phyloP scores from a whole-genome alignment of 2,797 vertebrate species.

The Falco cherrug region DNA sequence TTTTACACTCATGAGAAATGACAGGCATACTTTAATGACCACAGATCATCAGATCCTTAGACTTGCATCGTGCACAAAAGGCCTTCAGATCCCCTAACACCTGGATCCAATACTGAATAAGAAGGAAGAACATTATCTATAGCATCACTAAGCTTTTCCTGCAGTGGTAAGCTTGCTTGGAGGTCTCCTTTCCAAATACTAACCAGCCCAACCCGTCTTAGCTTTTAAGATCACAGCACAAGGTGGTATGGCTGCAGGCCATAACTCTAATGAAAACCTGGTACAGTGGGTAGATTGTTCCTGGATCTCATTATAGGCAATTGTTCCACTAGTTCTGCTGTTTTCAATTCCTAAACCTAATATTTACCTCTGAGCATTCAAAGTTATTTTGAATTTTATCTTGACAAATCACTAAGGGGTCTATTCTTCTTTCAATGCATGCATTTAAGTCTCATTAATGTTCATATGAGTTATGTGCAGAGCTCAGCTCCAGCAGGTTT shows the following conservation, averaged over 20 bases:
- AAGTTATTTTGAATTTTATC: conserved; percentile 69
- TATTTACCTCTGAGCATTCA: conserved; percentile 62
- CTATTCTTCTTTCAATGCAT: conserved; percentile 56
- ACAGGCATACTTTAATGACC: not conserved
- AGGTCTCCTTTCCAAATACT: conserved; percentile 58
- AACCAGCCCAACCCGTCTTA: conserved; percentile 26
- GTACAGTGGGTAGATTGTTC: conserved; percentile 67
- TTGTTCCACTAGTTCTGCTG: conserved; percentile 53
- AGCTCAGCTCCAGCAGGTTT: conserved; percentile 40
- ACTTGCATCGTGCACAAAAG: not conserved
- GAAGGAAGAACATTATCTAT: conserved; percentile 29
- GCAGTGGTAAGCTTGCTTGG: conserved; percentile 33
- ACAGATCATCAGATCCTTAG: not conserved
- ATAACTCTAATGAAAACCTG: conserved; percentile 68
- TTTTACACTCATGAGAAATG: not conserved
- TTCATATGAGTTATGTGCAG: conserved; percentile 31
- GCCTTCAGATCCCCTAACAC: conserved; percentile 6
- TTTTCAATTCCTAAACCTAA: conserved; percentile 63
- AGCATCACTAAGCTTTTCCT: conserved; percentile 33
- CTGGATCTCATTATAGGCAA: conserved; percentile 68
- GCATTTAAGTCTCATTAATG: conserved; percentile 55
- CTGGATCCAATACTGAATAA: conserved; percentile 30
- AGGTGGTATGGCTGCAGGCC: conserved; percentile 69
- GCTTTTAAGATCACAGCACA: conserved; percentile 58
- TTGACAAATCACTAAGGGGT: conserved; percentile 59